Evolutionary conservation across 2,113 vertebrate species (phyloP).

Genomic region (Platysternon megacephalum): DNA sequence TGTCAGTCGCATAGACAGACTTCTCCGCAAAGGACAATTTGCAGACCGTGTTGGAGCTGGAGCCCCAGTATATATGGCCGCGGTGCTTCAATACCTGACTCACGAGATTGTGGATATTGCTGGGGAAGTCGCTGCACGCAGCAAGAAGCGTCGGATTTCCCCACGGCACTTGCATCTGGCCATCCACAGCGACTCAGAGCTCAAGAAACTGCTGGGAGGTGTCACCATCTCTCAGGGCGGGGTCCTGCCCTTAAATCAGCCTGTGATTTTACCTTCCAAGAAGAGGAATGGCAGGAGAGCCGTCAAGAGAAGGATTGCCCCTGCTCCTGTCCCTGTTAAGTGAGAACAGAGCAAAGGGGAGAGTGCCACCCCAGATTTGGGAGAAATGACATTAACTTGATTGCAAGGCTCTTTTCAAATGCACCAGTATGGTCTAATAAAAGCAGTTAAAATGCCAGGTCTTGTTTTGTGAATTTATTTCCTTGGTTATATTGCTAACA

Average conservation of each 20-base stretch:
- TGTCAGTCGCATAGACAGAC: conserved; percentile 78
- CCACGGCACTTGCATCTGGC: conserved; percentile 76
- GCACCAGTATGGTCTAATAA: not conserved
- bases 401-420: not conserved
- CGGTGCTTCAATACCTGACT: conserved; percentile 80
- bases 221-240: conserved; percentile 63
- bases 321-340: not conserved
- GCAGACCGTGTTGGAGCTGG: conserved; percentile 64
- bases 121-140: conserved; percentile 71
- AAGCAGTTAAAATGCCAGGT: not conserved
- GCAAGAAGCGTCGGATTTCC: conserved; percentile 69
- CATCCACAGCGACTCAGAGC: conserved; percentile 74
- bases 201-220: conserved; percentile 67
- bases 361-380: not conserved
- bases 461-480: not conserved
- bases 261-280: conserved; percentile 58
- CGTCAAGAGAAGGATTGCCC: not conserved
- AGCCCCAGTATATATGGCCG: conserved; percentile 74
- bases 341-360: not conserved
- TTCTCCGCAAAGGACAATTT: conserved; percentile 77
- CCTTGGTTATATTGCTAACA: not conserved
- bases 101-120: conserved; percentile 79
- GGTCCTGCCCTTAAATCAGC: conserved; percentile 66
- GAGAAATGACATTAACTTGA: not conserved
- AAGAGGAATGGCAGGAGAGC: conserved; percentile 14